phyloP scores from a whole-genome alignment of 35 echinoderm and acorn worm species.

The Holothuria glaberrima region DNA sequence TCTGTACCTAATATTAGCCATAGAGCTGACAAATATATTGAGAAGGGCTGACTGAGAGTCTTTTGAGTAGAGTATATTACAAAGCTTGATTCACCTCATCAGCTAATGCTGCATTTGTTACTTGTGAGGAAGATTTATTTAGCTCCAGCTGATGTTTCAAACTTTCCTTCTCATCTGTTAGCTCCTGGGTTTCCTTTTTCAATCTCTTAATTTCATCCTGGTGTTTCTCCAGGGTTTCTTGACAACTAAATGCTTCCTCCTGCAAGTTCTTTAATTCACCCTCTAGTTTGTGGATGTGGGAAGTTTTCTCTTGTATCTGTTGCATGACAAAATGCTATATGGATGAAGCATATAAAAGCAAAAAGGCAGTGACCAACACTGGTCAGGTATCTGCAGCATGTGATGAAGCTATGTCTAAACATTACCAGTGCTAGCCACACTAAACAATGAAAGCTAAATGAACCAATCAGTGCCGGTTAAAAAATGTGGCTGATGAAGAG shows the following conservation, averaged over 20 bases:
- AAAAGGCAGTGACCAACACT: background rate
- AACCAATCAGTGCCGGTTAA: too few species aligned
- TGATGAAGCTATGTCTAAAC: too few species aligned
- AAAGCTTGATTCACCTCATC: constrained; percentile 60
- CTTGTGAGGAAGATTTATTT: constrained; percentile 29
- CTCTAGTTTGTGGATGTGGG: constrained; percentile 6
- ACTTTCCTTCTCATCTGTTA: constrained; percentile 50
- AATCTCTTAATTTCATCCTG: constrained; percentile 61
- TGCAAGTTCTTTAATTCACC: background rate
- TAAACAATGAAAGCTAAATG: too few species aligned
- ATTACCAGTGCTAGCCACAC: too few species aligned
- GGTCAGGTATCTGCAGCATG: too few species aligned
- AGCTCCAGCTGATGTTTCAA: constrained; percentile 13
- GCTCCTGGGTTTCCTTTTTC: constrained; percentile 63
- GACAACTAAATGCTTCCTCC: background rate
- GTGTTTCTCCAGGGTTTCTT: constrained; percentile 45
- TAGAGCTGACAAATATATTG: too few species aligned
- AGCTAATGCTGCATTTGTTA: constrained; percentile 16
- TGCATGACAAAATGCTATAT: background rate
- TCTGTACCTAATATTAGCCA: too few species aligned
- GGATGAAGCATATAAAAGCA: constrained; percentile 14
- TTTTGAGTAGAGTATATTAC: too few species aligned
- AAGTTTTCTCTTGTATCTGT: constrained; percentile 29
- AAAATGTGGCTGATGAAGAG: too few species aligned
- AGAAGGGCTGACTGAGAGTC: too few species aligned